A percentile compares a stretch with the other conserved stretches of the same genome.
Conservation (phyloP, 2,797 vertebrate species). For the Lepidocolaptes lacrymiger region DNA sequence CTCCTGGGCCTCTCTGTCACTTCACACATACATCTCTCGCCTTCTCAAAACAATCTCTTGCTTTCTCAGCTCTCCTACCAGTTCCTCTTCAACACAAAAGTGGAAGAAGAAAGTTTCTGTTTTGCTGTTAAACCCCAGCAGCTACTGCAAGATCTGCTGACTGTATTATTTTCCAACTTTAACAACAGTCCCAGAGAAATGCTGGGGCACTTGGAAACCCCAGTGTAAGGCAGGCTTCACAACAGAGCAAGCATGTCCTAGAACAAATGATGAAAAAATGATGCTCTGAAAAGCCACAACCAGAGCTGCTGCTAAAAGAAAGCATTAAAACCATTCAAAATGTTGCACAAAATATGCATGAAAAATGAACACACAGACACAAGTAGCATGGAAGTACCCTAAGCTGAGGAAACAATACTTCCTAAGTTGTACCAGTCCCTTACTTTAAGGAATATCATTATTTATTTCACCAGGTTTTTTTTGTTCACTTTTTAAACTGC, state of each 20-base stretch:
- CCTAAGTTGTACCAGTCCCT: background rate
- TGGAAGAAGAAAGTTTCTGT: background rate
- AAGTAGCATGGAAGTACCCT: background rate
- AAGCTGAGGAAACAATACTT: background rate
- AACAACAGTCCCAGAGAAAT: background rate
- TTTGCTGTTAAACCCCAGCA: background rate
- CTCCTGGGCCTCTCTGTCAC: background rate
- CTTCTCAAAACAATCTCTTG: background rate
- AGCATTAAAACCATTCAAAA: background rate
- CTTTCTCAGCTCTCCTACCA: background rate
- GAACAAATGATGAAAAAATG: background rate
- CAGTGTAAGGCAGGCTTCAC: background rate
- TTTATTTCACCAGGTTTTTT: background rate
- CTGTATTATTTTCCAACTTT: background rate
- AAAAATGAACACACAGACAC: background rate
- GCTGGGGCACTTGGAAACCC: background rate
- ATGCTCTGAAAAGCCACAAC: background rate
- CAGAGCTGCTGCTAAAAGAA: background rate
- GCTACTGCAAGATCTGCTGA: background rate
- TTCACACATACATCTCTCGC: background rate
- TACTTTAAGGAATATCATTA: background rate
- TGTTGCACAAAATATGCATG: background rate
- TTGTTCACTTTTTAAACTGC: background rate
- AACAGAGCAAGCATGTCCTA: background rate
- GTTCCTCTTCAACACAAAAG: background rate